Conservation (phyloP, 37 sponge, comb jelly and placozoan species). For the Bolinopsis microptera region DNA sequence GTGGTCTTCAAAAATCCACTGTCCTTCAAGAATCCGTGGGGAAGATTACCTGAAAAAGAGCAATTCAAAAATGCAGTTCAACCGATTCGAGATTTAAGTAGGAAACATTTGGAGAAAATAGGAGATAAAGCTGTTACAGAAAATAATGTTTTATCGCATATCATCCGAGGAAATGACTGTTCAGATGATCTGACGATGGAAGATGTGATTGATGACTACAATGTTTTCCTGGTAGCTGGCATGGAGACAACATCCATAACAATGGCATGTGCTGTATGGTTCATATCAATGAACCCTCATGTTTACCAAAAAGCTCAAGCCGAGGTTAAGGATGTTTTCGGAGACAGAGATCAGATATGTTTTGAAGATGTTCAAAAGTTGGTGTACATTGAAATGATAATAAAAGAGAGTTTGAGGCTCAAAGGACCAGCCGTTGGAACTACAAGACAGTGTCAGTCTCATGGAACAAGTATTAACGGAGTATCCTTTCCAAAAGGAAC, state of each 20-base stretch:
- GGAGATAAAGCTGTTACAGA: background rate
- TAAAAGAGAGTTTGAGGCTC: slow-evolving; percentile 49
- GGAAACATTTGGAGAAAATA: background rate
- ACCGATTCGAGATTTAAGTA: background rate
- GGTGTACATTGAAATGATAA: slow-evolving; percentile 37
- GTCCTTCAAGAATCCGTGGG: background rate
- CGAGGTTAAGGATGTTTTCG: slow-evolving; percentile 5
- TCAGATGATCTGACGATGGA: slow-evolving; percentile 8
- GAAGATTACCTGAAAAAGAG: background rate
- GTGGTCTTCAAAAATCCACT: background rate
- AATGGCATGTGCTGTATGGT: background rate
- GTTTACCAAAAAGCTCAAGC: background rate
- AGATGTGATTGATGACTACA: slow-evolving; percentile 58
- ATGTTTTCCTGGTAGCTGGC: slow-evolving; percentile 34
- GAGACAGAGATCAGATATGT: background rate
- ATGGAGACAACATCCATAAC: slow-evolving; percentile 64
- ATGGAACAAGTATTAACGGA: background rate
- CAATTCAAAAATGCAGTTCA: background rate
- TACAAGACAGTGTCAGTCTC: background rate
- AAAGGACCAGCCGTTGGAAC: slow-evolving; percentile 35
- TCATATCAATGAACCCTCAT: background rate
- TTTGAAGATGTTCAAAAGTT: slow-evolving; percentile 50
- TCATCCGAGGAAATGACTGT: background rate
- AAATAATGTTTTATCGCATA: background rate
- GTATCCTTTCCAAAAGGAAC: background rate